These are phyloP conservation scores for Plectrocnemia conspersa DNA, from an alignment of 1,140 invertebrate species.

Conservation along the genomic window DNA sequence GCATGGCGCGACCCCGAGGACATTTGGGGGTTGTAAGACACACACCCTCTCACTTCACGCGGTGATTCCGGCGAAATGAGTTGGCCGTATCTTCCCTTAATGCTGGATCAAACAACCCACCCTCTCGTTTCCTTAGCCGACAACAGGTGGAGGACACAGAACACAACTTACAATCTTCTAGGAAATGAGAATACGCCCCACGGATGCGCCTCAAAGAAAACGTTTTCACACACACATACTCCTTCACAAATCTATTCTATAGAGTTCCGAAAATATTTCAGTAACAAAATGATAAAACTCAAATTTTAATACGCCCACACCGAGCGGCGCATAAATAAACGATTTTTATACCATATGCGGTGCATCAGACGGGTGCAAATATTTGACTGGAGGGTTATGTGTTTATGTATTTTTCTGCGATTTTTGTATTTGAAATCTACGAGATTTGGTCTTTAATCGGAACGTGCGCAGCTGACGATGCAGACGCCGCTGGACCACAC, in stretches of 20 bases:
- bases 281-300: no score
- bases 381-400: no score
- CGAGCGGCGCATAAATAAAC: not conserved
- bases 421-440: no score
- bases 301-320: not conserved
- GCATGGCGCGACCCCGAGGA: not conserved
- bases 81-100: slow-evolving; percentile 30
- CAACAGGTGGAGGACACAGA: slow-evolving; percentile 7
- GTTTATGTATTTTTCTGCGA: no score
- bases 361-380: no score
- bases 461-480: not conserved
- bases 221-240: no score
- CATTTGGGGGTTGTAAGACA: slow-evolving; percentile 15
- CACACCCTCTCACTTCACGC: slow-evolving; percentile 26
- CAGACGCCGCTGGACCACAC: slow-evolving; percentile 19
- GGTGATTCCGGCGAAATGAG: slow-evolving; percentile 27
- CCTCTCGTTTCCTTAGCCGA: not conserved
- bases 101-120: slow-evolving; percentile 26
- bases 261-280: no score
- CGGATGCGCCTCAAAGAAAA: no score
- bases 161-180: slow-evolving; percentile 24
- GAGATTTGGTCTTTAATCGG: no score
- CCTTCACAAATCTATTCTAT: no score
- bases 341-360: not conserved
- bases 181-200: not conserved